A percentile compares a stretch with the other conserved stretches of the same genome.
Conservation (phyloP, 1,140 invertebrate genomes). For the Phenacoccus solenopsis region DNA sequence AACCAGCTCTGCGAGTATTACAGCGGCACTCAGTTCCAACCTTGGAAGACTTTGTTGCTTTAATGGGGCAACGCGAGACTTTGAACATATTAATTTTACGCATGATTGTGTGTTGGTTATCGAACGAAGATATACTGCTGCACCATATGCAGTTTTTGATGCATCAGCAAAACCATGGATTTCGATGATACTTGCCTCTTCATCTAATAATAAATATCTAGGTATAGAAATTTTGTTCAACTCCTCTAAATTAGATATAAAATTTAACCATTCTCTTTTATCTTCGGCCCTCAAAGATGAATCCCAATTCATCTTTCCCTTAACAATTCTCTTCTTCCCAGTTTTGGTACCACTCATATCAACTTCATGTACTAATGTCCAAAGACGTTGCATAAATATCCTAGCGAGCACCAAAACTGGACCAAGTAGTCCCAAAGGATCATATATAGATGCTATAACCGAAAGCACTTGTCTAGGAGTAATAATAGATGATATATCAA, state of each 20-base stretch:
- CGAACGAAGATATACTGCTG: slow-evolving; percentile 30
- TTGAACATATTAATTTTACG: slow-evolving; percentile 22
- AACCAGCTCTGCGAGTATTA: slow-evolving; percentile 31
- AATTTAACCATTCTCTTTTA: neutral
- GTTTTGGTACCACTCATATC: too few species aligned
- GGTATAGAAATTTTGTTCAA: slow-evolving; percentile 18
- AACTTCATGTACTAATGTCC: neutral
- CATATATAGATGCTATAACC: slow-evolving; percentile 23
- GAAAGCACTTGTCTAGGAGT: slow-evolving; percentile 24
- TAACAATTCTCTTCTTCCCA: neutral
- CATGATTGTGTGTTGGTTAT: slow-evolving; percentile 16
- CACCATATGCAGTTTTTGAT: slow-evolving; percentile 30
- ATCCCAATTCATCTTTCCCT: slow-evolving; percentile 30
- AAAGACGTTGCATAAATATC: slow-evolving; percentile 25
- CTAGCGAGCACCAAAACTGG: slow-evolving; percentile 22
- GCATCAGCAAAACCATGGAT: slow-evolving; percentile 31
- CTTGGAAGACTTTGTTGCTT: slow-evolving; percentile 33
- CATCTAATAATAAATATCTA: neutral
- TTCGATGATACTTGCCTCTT: slow-evolving; percentile 6
- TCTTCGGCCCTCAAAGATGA: slow-evolving; percentile 25
- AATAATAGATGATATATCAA: neutral
- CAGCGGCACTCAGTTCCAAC: slow-evolving; percentile 37
- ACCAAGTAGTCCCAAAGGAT: slow-evolving; percentile 23
- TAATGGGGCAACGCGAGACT: slow-evolving; percentile 24
- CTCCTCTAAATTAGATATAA: neutral